These are phyloP conservation scores for Elegia similella DNA, from an alignment of 2,888 invertebrate species.

Conservation along the genomic window DNA sequence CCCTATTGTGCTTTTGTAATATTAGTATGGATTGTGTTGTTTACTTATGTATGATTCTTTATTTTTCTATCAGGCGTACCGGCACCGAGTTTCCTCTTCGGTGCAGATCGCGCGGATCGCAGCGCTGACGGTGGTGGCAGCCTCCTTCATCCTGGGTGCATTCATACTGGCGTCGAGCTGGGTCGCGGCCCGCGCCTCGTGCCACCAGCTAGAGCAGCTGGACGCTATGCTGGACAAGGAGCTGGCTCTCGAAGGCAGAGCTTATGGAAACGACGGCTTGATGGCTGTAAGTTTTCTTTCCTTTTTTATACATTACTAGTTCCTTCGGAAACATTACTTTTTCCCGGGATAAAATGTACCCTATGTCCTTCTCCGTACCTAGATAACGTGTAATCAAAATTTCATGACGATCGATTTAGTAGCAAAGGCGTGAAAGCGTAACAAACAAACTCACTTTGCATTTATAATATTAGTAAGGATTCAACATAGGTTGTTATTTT, in stretches of 20 bases:
- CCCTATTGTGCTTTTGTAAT: too few species aligned
- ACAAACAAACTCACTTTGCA: too few species aligned
- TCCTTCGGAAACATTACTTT: too few species aligned
- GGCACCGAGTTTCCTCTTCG: conserved; percentile 85
- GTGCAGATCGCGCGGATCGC: conserved; percentile 94
- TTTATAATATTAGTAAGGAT: too few species aligned
- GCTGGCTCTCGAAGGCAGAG: conserved; percentile 84
- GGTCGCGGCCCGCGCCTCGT: conserved; percentile 90
- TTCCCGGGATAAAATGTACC: too few species aligned
- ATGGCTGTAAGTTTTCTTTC: conserved; percentile 83
- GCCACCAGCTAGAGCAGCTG: conserved; percentile 87
- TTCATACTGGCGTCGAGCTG: conserved; percentile 93
- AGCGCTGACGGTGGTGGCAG: conserved; percentile 90
- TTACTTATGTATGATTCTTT: too few species aligned
- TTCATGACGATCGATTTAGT: too few species aligned
- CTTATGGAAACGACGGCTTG: conserved; percentile 83
- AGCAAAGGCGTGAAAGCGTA: too few species aligned
- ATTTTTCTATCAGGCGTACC: conserved; percentile 86
- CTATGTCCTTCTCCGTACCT: too few species aligned
- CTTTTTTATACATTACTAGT: not conserved
- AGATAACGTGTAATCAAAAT: too few species aligned
- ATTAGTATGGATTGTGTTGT: too few species aligned
- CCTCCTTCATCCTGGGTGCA: conserved; percentile 90
- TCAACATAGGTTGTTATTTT: too few species aligned
- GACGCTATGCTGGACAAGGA: conserved; percentile 86